These are phyloP conservation scores for Turritopsis dohrnii DNA, from an alignment of 30 jellyfish, hydroid and myxozoan species.

Conservation along the genomic window DNA sequence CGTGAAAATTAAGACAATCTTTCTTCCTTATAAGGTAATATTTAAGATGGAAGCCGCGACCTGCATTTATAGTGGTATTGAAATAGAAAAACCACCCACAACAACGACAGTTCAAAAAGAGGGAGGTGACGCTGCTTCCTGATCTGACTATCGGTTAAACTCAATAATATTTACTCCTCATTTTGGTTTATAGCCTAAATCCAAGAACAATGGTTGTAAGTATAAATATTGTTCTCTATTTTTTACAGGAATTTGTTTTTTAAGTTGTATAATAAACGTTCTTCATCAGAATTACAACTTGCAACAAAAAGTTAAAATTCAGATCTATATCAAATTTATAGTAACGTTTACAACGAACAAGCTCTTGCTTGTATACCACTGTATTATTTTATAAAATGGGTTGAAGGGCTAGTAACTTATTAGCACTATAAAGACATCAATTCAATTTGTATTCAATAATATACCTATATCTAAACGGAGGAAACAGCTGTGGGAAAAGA, in stretches of 20 bases:
- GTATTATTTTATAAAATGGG: too few species aligned
- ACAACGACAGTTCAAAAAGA: neutral
- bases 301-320: too few species aligned
- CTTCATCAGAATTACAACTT: too few species aligned
- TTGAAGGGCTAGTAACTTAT: too few species aligned
- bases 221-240: neutral
- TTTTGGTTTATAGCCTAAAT: neutral
- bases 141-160: neutral
- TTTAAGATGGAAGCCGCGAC: neutral
- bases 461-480: too few species aligned
- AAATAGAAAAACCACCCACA: neutral
- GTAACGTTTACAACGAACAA: neutral
- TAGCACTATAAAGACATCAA: too few species aligned
- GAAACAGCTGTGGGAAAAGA: too few species aligned
- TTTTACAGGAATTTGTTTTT: neutral
- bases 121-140: neutral
- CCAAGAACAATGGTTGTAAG: neutral
- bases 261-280: too few species aligned
- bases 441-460: too few species aligned
- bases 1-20: neutral
- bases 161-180: neutral
- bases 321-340: neutral
- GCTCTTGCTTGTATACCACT: neutral
- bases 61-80: neutral
- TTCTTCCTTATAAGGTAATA: neutral